These are phyloP conservation scores for Microtus pennsylvanicus DNA, from an alignment of 2,113 vertebrate genomes.

Conservation along the genomic window DNA sequence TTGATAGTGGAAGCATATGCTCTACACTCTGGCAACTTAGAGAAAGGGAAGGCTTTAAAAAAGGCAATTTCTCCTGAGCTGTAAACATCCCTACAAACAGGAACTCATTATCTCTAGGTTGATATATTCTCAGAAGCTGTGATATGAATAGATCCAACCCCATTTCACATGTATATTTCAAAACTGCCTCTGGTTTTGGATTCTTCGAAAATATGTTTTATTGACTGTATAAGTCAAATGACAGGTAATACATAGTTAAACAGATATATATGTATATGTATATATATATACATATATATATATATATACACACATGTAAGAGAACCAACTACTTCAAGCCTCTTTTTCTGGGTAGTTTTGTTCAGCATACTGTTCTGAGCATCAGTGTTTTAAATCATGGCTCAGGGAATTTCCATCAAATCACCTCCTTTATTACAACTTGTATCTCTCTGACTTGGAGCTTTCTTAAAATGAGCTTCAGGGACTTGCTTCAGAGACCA, in stretches of 20 bases:
- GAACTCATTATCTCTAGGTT: conserved; percentile 69
- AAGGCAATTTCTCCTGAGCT: conserved; percentile 70
- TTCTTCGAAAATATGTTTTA: conserved; percentile 64
- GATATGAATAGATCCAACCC: conserved; percentile 65
- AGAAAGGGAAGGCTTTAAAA: conserved; percentile 47
- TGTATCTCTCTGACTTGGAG: conserved; percentile 34
- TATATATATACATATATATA: not conserved
- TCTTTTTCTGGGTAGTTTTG: conserved; percentile 51
- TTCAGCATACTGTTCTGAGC: not conserved
- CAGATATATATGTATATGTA: not conserved
- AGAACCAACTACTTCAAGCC: not conserved
- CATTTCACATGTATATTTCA: conserved; percentile 75
- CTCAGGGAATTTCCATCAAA: conserved; percentile 19
- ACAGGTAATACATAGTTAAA: conserved; percentile 48
- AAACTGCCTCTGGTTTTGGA: conserved; percentile 67
- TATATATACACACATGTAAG: not conserved
- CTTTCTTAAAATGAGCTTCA: not conserved
- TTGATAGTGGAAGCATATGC: conserved; percentile 33
- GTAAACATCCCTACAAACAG: conserved; percentile 69
- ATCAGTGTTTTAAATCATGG: conserved; percentile 5
- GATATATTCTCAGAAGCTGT: conserved; percentile 69
- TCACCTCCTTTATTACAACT: not conserved
- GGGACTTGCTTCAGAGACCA: not conserved
- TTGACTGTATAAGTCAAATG: conserved; percentile 50
- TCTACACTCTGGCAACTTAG: not conserved